Conservation (phyloP, 2,113 vertebrate species). For the Microcebus griseorufus region DNA sequence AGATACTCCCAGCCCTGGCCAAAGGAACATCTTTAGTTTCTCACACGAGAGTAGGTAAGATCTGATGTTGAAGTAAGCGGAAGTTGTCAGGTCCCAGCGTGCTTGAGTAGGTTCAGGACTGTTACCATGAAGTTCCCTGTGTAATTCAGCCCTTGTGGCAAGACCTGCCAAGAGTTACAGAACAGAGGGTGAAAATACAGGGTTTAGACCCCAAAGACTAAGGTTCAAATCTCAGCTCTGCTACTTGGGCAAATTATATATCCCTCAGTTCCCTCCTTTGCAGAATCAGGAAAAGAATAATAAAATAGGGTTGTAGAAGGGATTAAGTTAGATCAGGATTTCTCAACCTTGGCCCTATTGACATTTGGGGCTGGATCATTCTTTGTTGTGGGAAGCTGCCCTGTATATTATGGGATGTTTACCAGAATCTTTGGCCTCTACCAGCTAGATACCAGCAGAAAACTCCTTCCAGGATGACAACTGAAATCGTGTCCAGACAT, state of each 20-base stretch:
- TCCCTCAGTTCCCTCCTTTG: neutral
- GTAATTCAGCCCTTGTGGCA: neutral
- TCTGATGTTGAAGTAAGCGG: constrained; percentile 44
- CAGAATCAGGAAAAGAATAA: neutral
- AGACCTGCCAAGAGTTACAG: neutral
- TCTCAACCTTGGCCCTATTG: neutral
- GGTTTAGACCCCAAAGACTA: neutral
- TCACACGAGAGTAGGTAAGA: constrained; percentile 67
- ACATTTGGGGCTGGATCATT: neutral
- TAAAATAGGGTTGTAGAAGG: neutral
- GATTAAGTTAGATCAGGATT: neutral
- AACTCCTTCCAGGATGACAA: neutral
- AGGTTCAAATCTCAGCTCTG: neutral
- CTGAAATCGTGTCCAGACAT: neutral
- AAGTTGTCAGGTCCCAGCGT: constrained; percentile 10
- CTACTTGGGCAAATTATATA: neutral
- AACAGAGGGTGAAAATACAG: neutral
- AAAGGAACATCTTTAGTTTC: constrained; percentile 63
- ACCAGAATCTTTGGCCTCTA: neutral
- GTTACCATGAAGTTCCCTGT: neutral
- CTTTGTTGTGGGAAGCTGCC: neutral
- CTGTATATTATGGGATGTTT: neutral
- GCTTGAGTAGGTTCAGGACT: neutral
- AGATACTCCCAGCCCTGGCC: constrained; percentile 71
- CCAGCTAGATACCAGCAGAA: neutral